Percentiles rank a stretch among this genome's conserved stretches.
These are phyloP conservation scores for Metallyticus violacea DNA, from an alignment of 2,888 invertebrate genomes.

Conservation along the genomic window DNA sequence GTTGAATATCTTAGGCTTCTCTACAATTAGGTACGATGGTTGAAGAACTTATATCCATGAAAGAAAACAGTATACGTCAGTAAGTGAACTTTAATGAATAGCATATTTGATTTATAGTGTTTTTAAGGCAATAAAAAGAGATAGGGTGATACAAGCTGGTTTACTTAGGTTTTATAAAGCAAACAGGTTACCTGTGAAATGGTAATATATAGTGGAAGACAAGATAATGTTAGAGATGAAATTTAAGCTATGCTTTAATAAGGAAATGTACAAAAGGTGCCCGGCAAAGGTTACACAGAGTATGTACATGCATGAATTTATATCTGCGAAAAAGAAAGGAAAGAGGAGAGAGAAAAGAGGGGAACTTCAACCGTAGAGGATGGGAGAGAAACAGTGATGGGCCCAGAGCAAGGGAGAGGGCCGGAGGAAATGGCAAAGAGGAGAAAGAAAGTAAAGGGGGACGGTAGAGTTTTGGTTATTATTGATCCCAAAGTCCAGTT, in stretches of 20 bases:
- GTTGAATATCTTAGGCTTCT: too few relatives aligned
- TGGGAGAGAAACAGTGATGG: not conserved
- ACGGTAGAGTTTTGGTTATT: constrained; percentile 18
- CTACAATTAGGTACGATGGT: too few relatives aligned
- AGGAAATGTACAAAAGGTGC: not conserved
- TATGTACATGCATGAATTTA: not conserved
- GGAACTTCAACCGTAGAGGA: not conserved
- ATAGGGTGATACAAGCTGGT: too few relatives aligned
- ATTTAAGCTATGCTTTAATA: not conserved
- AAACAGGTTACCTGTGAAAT: too few relatives aligned
- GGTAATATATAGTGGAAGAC: too few relatives aligned
- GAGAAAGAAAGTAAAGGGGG: not conserved
- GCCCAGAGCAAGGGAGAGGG: not conserved
- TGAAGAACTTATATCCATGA: too few relatives aligned
- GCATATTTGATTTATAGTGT: too few relatives aligned
- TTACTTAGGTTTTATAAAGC: too few relatives aligned
- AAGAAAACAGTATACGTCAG: too few relatives aligned
- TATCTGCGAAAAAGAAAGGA: not conserved
- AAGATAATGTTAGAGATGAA: too few relatives aligned
- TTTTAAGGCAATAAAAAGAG: too few relatives aligned
- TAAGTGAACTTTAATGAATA: too few relatives aligned
- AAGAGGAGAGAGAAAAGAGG: not conserved
- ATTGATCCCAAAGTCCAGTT: constrained; percentile 25
- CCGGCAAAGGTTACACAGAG: not conserved
- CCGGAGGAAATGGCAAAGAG: constrained; percentile 7